A percentile compares a stretch with the other conserved stretches of the same genome.
These are phyloP conservation scores for Pseudomyrmex sp. DNA, from an alignment of 1,140 invertebrate species.

Conservation along the genomic window DNA sequence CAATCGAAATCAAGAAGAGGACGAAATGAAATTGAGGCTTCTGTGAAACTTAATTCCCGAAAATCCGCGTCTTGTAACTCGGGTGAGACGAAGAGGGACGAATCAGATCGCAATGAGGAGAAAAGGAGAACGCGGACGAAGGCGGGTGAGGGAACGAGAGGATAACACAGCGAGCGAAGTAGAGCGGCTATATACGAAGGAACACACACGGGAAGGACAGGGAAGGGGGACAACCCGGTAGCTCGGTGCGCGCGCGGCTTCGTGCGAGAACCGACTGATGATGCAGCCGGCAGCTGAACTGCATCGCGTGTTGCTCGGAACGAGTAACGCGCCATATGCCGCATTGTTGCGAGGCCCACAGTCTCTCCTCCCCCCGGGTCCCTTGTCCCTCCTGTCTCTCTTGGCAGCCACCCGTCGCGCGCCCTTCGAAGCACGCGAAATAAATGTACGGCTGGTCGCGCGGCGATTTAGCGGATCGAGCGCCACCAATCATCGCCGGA, in stretches of 20 bases:
- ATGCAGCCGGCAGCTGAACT: conserved; percentile 74
- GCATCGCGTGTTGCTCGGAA: conserved; percentile 74
- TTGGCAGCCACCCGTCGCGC: conserved; percentile 49
- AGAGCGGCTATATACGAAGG: conserved; percentile 2
- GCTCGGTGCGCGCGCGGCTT: conserved; percentile 53
- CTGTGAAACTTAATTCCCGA: conserved; percentile 2
- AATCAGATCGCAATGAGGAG: background rate
- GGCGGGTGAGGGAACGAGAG: background rate
- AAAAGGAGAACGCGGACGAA: too few species aligned
- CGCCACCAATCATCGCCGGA: conserved; percentile 59
- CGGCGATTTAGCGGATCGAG: conserved; percentile 65
- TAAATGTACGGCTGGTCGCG: conserved; percentile 65
- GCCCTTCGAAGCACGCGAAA: conserved; percentile 67
- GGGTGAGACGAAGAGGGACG: background rate
- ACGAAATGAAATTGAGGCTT: background rate
- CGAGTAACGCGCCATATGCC: conserved; percentile 80
- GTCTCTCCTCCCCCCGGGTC: conserved; percentile 59
- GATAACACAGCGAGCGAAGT: background rate
- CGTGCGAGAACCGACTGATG: conserved; percentile 69
- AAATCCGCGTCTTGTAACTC: conserved; percentile 11
- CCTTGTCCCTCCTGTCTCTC: conserved; percentile 3
- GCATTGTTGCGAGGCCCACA: conserved; percentile 75
- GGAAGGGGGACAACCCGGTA: conserved; percentile 26
- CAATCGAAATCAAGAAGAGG: background rate
- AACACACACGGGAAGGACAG: background rate